A percentile compares a stretch with the other conserved stretches of the same genome.
Conservation (phyloP, 1,140 invertebrate genomes). For the Chrysopa pallens region DNA sequence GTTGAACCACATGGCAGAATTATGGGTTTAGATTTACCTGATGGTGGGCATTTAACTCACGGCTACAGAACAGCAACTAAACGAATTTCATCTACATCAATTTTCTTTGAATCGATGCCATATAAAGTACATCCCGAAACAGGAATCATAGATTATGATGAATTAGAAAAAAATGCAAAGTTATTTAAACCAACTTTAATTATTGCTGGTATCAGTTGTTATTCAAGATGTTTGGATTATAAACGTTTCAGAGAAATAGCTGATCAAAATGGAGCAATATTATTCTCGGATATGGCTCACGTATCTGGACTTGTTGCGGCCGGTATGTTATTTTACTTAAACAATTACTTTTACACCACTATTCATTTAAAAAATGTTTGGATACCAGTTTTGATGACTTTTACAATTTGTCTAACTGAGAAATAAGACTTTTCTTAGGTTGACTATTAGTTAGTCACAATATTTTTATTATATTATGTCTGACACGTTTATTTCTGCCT, state of each 20-base stretch:
- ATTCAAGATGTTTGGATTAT: constrained; percentile 71
- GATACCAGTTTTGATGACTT: too few relatives aligned
- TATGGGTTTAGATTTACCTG: constrained; percentile 91
- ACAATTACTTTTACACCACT: too few relatives aligned
- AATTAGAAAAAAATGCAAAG: constrained; percentile 59
- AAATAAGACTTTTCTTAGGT: too few relatives aligned
- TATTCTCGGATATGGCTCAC: constrained; percentile 95
- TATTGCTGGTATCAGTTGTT: constrained; percentile 86
- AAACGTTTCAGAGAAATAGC: constrained; percentile 77
- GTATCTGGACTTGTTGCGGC: constrained; percentile 84
- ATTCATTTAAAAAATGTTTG: too few relatives aligned
- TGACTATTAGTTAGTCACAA: too few relatives aligned
- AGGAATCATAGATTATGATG: constrained; percentile 90
- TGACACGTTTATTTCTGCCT: too few relatives aligned
- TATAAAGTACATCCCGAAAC: constrained; percentile 72
- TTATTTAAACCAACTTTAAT: constrained; percentile 88
- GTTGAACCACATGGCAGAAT: constrained; percentile 86
- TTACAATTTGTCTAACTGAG: too few relatives aligned
- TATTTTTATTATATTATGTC: too few relatives aligned
- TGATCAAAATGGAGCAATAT: constrained; percentile 64
- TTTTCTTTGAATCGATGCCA: constrained; percentile 97
- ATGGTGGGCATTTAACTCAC: constrained; percentile 93
- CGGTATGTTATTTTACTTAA: constrained; percentile 23
- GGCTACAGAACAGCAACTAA: constrained; percentile 81
- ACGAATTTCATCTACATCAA: constrained; percentile 91